Conservation (phyloP, 1,140 invertebrate species). For the Condylostylus longicornis region DNA sequence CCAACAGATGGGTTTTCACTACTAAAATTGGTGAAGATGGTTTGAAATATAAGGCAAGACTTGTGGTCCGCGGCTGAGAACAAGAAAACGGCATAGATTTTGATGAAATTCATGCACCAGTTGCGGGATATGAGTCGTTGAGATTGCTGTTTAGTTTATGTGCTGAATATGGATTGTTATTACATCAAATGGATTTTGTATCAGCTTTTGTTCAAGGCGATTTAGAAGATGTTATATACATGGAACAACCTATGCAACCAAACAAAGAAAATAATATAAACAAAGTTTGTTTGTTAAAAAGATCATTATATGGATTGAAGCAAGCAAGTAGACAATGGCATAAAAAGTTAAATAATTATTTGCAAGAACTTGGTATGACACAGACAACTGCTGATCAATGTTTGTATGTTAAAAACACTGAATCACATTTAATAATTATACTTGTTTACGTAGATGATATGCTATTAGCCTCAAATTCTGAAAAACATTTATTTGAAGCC, state of each 20-base stretch:
- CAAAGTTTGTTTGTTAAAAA: slow-evolving; percentile 21
- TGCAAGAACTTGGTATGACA: slow-evolving; percentile 14
- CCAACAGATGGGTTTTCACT: too few species aligned
- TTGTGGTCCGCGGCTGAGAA: slow-evolving; percentile 27
- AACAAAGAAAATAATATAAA: slow-evolving; percentile 10
- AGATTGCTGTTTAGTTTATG: slow-evolving; percentile 27
- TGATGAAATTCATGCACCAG: slow-evolving; percentile 28
- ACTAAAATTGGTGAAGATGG: too few species aligned
- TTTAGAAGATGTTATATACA: slow-evolving; percentile 31
- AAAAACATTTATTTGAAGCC: not conserved
- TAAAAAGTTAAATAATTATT: slow-evolving; percentile 14
- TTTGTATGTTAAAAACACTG: slow-evolving; percentile 17
- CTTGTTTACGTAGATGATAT: slow-evolving; percentile 29
- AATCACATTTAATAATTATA: slow-evolving; percentile 14
- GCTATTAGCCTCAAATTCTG: slow-evolving; percentile 20
- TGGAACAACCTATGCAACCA: slow-evolving; percentile 27
- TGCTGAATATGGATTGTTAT: slow-evolving; percentile 16
- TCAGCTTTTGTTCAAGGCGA: slow-evolving; percentile 33
- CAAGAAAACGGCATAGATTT: slow-evolving; percentile 26
- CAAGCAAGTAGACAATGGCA: slow-evolving; percentile 23
- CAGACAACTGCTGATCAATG: slow-evolving; percentile 18
- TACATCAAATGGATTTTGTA: slow-evolving; percentile 29
- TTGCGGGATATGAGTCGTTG: slow-evolving; percentile 22
- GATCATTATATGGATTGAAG: slow-evolving; percentile 30
- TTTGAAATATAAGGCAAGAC: slow-evolving; percentile 28